These are phyloP conservation scores for Centropus unirufus DNA, from an alignment of 2,113 vertebrate species.

Conservation along the genomic window DNA sequence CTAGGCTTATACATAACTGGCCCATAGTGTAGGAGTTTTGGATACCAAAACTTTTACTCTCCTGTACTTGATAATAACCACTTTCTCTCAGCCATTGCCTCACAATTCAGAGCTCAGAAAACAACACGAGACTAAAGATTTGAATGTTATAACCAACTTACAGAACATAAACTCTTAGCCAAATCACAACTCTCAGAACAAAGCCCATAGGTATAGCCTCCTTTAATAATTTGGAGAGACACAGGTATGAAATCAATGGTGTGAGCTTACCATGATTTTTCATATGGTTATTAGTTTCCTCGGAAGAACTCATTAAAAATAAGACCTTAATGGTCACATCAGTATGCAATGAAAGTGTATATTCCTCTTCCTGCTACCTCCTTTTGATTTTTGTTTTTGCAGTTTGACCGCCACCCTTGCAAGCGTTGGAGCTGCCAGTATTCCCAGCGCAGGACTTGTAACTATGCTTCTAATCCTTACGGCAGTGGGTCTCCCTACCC, in stretches of 20 bases:
- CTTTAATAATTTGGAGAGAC: neutral
- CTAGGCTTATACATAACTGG: neutral
- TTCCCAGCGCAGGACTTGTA: slow-evolving; percentile 95
- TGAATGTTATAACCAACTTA: neutral
- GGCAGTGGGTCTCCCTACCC: slow-evolving; percentile 94
- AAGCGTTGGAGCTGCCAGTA: slow-evolving; percentile 96
- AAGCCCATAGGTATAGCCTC: neutral
- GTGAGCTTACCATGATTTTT: neutral
- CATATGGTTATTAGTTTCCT: neutral
- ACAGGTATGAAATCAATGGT: neutral
- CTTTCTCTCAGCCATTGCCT: neutral
- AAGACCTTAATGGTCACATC: neutral
- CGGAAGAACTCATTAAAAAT: neutral
- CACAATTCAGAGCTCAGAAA: neutral
- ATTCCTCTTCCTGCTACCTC: neutral
- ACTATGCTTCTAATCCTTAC: slow-evolving; percentile 98
- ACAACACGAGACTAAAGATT: neutral
- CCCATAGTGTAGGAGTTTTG: neutral
- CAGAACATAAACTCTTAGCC: neutral
- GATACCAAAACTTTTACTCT: neutral
- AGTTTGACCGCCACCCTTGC: slow-evolving; percentile 97
- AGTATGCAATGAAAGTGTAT: neutral
- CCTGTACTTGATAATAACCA: neutral
- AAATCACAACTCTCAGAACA: neutral
- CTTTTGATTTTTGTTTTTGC: slow-evolving; percentile 38